These are phyloP conservation scores for Rhinolophus sinicus DNA, from an alignment of 2,113 vertebrate species.

Conservation along the genomic window DNA sequence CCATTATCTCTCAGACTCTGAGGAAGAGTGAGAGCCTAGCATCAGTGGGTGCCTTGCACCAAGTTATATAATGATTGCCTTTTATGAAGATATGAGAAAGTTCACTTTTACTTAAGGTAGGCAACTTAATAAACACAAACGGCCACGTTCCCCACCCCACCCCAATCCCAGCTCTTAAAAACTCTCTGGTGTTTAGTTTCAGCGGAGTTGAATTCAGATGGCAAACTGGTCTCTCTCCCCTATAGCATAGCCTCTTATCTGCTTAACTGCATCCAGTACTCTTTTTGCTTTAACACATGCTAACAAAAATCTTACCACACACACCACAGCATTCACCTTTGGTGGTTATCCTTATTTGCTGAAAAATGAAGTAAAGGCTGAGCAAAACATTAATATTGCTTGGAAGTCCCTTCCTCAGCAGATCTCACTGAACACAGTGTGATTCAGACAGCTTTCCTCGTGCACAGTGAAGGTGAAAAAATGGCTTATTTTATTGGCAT, in stretches of 20 bases:
- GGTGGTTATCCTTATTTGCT: not conserved
- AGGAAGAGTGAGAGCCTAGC: not conserved
- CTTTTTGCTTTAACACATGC: not conserved
- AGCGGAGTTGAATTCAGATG: not conserved
- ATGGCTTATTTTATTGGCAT: not conserved
- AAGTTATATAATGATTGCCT: not conserved
- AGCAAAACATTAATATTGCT: not conserved
- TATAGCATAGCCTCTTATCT: not conserved
- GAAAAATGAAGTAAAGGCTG: not conserved
- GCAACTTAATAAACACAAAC: not conserved
- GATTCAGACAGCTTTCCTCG: not conserved
- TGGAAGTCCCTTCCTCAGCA: not conserved
- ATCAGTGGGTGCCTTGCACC: not conserved
- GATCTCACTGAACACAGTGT: not conserved
- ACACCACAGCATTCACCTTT: not conserved
- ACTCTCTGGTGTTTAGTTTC: not conserved
- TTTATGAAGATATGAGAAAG: not conserved
- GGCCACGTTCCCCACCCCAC: rapidly evolving
- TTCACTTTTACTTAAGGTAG: not conserved
- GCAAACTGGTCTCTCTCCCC: not conserved
- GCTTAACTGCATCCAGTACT: not conserved
- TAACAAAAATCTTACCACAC: not conserved
- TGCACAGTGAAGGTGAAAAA: not conserved
- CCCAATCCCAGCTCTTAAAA: not conserved
- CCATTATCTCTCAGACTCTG: not conserved